These are phyloP conservation scores for Lucilia sericata DNA, from an alignment of 1,140 invertebrate species.

Conservation along the genomic window DNA sequence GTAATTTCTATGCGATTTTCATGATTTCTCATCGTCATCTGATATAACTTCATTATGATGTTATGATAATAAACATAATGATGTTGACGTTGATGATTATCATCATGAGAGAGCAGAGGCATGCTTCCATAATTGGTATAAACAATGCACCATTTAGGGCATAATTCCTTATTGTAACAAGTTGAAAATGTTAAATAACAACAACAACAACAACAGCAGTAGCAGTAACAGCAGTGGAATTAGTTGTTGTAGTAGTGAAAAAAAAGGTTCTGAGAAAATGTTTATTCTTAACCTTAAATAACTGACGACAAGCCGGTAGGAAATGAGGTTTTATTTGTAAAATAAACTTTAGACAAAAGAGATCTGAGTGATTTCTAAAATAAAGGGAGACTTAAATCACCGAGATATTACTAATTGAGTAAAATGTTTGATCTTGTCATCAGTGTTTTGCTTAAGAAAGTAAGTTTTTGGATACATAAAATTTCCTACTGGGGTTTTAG, in stretches of 20 bases:
- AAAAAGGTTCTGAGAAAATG: not conserved
- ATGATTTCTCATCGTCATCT: not conserved
- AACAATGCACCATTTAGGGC: conserved; percentile 40
- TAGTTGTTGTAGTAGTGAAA: no score
- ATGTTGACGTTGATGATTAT: not conserved
- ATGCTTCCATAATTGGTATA: conserved; percentile 35
- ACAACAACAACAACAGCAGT: no score
- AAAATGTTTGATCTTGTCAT: no score
- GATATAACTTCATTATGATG: not conserved
- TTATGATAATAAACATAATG: not conserved
- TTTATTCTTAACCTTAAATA: not conserved
- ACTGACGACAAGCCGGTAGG: not conserved
- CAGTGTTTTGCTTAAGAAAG: no score
- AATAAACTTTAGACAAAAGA: no score
- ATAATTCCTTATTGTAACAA: conserved; percentile 25
- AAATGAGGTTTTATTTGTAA: not conserved
- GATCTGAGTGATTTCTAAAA: no score
- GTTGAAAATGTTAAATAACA: conserved; percentile 2
- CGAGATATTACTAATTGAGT: no score
- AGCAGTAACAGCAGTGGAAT: no score
- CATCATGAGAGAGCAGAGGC: not conserved
- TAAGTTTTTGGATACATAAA: no score
- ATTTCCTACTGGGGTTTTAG: no score
- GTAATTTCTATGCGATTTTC: not conserved
- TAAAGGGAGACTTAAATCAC: no score